Evolutionary conservation across 2,797 vertebrate species (phyloP).

Genomic region (Xerus rutilus): DNA sequence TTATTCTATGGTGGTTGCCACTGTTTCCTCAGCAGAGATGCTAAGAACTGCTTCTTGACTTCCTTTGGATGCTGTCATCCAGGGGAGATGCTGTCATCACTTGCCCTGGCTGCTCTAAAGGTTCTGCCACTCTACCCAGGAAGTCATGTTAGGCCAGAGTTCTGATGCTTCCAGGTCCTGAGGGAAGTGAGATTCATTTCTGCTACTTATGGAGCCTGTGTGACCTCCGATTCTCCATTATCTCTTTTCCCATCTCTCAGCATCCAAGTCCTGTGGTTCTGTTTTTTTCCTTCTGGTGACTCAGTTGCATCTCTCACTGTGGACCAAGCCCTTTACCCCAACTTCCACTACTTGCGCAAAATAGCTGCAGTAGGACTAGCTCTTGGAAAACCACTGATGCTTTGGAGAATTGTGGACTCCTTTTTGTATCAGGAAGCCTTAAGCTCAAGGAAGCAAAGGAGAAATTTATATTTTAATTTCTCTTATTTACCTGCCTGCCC

Average conservation of each 20-base stretch:
- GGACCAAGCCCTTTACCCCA: background rate
- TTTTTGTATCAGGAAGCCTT: background rate
- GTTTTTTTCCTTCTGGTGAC: background rate
- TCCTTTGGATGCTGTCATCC: too few species aligned
- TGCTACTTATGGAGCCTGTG: background rate
- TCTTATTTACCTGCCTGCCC: background rate
- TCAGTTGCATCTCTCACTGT: background rate
- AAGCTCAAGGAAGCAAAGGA: background rate
- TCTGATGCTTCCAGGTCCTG: too few species aligned
- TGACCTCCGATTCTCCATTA: background rate
- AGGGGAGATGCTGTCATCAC: accelerated
- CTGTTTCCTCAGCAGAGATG: background rate
- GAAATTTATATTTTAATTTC: background rate
- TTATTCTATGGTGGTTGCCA: background rate
- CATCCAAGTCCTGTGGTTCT: background rate
- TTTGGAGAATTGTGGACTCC: accelerated
- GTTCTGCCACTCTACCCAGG: background rate
- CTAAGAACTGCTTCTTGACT: background rate
- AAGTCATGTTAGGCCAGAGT: background rate
- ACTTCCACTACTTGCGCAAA: too few species aligned
- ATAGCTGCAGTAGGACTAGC: background rate
- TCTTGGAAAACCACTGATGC: background rate
- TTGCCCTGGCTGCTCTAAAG: background rate
- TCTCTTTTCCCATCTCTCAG: background rate
- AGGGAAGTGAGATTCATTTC: background rate